These are phyloP conservation scores for Nothoprocta perdicaria DNA, from an alignment of 2,113 vertebrate species.

Conservation along the genomic window DNA sequence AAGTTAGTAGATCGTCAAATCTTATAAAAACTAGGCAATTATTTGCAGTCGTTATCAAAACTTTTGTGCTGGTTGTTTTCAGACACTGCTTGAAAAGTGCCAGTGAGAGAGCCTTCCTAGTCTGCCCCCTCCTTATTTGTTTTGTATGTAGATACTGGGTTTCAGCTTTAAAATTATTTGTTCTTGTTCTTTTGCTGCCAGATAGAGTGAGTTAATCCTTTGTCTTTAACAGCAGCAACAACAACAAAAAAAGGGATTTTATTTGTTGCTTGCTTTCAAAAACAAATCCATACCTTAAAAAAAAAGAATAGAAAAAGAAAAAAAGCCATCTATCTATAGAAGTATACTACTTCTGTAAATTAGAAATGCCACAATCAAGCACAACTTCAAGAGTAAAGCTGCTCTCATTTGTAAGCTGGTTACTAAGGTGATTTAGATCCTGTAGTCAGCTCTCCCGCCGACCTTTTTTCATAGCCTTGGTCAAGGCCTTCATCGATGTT, in stretches of 20 bases:
- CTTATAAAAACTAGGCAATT: neutral
- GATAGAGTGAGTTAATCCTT: neutral
- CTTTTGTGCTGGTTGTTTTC: neutral
- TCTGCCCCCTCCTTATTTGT: neutral
- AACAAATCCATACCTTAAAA: neutral
- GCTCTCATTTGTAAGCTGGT: neutral
- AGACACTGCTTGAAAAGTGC: neutral
- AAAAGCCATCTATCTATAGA: neutral
- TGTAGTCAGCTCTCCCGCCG: neutral
- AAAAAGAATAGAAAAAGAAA: too few species aligned
- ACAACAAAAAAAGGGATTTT: neutral
- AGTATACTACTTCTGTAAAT: neutral
- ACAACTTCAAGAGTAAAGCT: neutral
- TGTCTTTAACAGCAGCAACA: neutral
- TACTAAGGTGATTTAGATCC: rapidly evolving
- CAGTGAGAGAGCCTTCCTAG: rapidly evolving
- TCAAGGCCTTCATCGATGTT: neutral
- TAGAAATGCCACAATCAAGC: neutral
- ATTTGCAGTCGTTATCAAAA: neutral
- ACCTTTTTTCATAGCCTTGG: neutral
- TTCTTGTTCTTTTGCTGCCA: neutral
- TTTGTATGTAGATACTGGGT: neutral
- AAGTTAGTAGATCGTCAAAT: neutral
- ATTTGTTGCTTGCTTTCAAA: neutral
- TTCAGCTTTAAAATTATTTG: neutral